Conservation (phyloP, 2,113 vertebrate genomes). For the Trematocara zebra region DNA sequence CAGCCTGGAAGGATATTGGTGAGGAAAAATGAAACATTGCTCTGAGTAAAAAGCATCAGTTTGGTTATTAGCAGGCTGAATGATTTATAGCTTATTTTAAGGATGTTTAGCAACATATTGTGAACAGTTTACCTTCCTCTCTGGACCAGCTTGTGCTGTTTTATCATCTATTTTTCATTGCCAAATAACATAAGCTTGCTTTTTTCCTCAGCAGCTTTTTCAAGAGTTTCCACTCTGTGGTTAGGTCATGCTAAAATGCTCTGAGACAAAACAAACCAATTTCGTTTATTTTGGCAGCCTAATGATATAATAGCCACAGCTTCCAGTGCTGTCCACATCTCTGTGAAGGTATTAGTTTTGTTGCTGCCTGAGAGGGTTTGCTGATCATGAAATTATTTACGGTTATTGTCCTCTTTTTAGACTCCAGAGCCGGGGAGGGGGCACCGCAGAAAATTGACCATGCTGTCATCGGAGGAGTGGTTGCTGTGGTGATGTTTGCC, state of each 20-base stretch:
- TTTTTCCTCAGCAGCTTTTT: background rate
- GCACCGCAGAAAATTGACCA: slow-evolving; percentile 91
- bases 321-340: background rate
- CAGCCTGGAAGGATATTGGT: background rate
- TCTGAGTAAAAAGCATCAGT: background rate
- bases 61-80: background rate
- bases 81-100: slow-evolving; percentile 4
- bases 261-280: slow-evolving; percentile 14
- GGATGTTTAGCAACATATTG: background rate
- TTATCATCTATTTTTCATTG: background rate
- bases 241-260: slow-evolving; percentile 20
- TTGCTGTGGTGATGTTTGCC: slow-evolving; percentile 97
- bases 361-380: slow-evolving; percentile 7
- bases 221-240: background rate
- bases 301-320: background rate
- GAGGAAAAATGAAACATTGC: background rate
- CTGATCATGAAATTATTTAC: slow-evolving; percentile 34
- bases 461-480: slow-evolving; percentile 95
- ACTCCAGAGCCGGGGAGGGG: slow-evolving; percentile 90
- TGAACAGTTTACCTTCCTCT: background rate
- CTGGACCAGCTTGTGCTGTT: background rate
- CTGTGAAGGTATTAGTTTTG: background rate
- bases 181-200: slow-evolving; percentile 3
- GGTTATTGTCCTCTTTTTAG: slow-evolving; percentile 71
- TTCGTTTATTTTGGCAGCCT: slow-evolving; percentile 9